Percentiles rank a stretch among this genome's conserved stretches.
Evolutionary conservation across 92 coral and sea anemone genomes (phyloP).

Genomic region (Epizoanthus ramosus): DNA sequence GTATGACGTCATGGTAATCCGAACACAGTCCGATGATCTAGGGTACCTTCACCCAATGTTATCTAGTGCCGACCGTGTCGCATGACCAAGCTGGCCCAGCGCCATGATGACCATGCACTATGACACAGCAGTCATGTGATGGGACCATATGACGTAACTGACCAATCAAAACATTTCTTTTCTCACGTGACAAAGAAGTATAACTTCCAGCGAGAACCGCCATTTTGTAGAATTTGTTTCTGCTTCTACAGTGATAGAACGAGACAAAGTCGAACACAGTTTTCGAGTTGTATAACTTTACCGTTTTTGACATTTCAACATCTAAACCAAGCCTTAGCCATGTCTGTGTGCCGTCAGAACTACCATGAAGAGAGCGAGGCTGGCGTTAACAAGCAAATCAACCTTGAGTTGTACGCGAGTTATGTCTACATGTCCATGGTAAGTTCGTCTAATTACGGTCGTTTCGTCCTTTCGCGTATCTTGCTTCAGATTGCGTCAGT

Average conservation of each 20-base stretch:
- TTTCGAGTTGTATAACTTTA: constrained; percentile 20
- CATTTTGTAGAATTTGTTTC: constrained; percentile 70
- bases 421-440: constrained; percentile 88
- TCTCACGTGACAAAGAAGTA: constrained; percentile 16
- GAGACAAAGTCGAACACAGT: constrained; percentile 54
- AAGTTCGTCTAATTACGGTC: no score
- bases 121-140: constrained; percentile 40
- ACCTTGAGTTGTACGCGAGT: constrained; percentile 98
- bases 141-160: constrained; percentile 4
- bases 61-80: no score
- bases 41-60: no score
- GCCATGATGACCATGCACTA: constrained; percentile 1
- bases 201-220: constrained; percentile 19
- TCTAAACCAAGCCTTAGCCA: constrained; percentile 24
- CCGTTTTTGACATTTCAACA: constrained; percentile 14
- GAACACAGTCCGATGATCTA: no score
- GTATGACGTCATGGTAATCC: no score
- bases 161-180: constrained; percentile 15
- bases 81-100: not conserved
- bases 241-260: constrained; percentile 99
- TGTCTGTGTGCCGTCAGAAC: constrained; percentile 91
- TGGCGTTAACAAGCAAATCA: constrained; percentile 98
- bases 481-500: not conserved
- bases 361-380: constrained; percentile 94
- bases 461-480: not conserved